phyloP scores from a whole-genome alignment of 2,797 vertebrate genomes.

The Platalea minor region DNA sequence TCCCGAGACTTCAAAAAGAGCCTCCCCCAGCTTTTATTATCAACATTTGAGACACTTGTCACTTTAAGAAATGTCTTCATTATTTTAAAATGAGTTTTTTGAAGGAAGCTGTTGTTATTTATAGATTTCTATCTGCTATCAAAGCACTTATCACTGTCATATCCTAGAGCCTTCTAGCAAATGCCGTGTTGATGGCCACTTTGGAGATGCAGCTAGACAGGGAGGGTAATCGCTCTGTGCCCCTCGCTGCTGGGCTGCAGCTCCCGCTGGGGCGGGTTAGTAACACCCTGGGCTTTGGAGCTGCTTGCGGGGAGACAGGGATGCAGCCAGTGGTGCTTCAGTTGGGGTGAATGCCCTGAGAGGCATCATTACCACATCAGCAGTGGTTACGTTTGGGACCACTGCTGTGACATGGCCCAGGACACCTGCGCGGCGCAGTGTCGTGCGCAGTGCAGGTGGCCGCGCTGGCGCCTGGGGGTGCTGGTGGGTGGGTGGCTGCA shows the following conservation, averaged over 20 bases:
- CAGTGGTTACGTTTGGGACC: accelerated
- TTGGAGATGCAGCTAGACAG: not conserved
- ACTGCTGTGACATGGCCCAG: not conserved
- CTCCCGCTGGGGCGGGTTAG: accelerated
- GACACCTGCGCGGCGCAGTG: accelerated
- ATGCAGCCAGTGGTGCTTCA: not conserved
- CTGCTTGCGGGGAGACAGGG: accelerated
- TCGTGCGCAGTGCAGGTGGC: accelerated
- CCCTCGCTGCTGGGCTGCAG: not conserved
- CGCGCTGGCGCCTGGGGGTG: accelerated
- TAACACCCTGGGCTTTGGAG: not conserved
- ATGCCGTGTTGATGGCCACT: not conserved
- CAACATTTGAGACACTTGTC: not conserved
- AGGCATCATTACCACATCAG: not conserved
- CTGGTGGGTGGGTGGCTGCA: not conserved
- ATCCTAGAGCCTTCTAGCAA: not conserved
- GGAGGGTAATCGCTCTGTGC: not conserved
- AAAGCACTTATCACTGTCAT: not conserved
- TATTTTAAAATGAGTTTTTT: constrained; percentile 24
- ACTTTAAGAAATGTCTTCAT: constrained; percentile 39
- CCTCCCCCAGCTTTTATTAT: not conserved
- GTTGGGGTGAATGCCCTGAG: accelerated
- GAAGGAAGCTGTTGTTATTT: constrained; percentile 49
- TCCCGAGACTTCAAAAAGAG: not conserved
- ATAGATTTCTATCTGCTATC: constrained; percentile 29